These are phyloP conservation scores for Xerus rutilus DNA, from an alignment of 2,797 vertebrate species.

Conservation along the genomic window DNA sequence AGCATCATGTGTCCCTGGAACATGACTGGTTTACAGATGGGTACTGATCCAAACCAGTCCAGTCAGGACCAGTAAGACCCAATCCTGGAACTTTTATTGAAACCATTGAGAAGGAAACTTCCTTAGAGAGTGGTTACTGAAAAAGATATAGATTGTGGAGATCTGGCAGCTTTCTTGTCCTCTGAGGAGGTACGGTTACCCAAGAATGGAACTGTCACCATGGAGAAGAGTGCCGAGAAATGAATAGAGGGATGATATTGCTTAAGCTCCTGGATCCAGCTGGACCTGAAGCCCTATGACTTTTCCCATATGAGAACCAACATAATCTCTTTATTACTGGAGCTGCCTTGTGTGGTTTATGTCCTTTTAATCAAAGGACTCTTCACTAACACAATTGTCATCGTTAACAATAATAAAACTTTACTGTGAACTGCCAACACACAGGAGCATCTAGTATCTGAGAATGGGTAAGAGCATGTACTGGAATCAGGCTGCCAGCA, in stretches of 20 bases:
- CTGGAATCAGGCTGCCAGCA: not conserved
- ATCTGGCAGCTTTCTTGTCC: not conserved
- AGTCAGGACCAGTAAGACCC: not conserved
- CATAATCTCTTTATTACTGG: not conserved
- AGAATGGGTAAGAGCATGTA: not conserved
- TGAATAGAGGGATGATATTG: not conserved
- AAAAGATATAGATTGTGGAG: not conserved
- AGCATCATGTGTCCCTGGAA: not conserved
- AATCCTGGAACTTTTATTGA: not conserved
- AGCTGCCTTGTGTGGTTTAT: not conserved
- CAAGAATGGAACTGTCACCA: not conserved
- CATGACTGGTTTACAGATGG: not conserved
- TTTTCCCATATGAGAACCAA: not conserved
- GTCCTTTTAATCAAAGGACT: not conserved
- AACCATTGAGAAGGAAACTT: not conserved
- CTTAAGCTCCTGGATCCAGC: conserved; percentile 29
- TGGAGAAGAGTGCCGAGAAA: not conserved
- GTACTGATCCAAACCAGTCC: not conserved
- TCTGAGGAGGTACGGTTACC: not conserved
- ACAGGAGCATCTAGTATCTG: not conserved
- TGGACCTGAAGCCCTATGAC: not conserved
- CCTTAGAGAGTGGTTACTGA: not conserved
- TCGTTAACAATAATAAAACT: not conserved
- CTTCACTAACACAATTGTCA: not conserved
- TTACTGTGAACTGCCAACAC: not conserved